Evolutionary conservation across 2,888 invertebrate genomes (phyloP).

Genomic region (Caenorhabditis doughertyi): DNA sequence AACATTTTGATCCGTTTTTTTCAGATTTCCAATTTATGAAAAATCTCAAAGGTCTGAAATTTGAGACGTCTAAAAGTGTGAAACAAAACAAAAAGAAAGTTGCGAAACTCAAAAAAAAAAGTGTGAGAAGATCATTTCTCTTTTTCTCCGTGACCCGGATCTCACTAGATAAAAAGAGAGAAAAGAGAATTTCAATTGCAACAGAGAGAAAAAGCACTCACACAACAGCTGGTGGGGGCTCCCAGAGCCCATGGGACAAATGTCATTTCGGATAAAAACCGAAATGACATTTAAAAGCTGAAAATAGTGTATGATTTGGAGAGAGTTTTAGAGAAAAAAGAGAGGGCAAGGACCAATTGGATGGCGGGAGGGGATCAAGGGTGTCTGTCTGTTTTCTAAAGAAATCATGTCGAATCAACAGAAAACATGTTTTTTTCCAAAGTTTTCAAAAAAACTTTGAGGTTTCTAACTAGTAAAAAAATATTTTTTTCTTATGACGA

Average conservation of each 20-base stretch:
- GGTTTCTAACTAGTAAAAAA: neutral
- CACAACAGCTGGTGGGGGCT: slow-evolving; percentile 16
- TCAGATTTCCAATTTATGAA: too few relatives aligned
- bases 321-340: slow-evolving; percentile 19
- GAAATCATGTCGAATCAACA: slow-evolving; percentile 16
- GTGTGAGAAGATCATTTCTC: neutral
- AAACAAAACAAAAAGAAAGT: neutral
- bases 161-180: neutral
- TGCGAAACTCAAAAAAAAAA: slow-evolving; percentile 3
- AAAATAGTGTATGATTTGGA: slow-evolving; percentile 1
- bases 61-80: neutral
- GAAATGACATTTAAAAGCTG: slow-evolving; percentile 1
- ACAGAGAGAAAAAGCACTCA: neutral
- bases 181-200: neutral
- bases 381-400: neutral
- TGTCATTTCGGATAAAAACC: slow-evolving; percentile 7
- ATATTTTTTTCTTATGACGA: neutral
- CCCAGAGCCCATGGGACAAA: neutral
- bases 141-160: neutral
- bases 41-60: slow-evolving; percentile 17
- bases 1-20: slow-evolving; percentile 10
- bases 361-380: neutral
- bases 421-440: slow-evolving; percentile 16
- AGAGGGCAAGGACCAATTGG: neutral
- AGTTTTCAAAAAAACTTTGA: neutral